phyloP scores from a whole-genome alignment of 2,888 invertebrate species.

The Hydrotaea diabolus region DNA sequence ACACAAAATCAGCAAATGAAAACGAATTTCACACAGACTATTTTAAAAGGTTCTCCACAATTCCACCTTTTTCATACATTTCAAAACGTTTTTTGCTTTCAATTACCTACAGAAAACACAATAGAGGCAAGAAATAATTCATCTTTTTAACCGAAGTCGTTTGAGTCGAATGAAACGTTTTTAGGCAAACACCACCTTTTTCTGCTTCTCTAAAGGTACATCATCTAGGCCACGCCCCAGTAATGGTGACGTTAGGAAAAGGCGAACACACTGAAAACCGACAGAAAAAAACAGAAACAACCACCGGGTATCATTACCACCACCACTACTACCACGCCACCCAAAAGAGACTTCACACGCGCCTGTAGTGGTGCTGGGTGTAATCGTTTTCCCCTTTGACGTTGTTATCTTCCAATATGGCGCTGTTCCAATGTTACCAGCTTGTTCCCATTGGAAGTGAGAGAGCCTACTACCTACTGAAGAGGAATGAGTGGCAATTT shows the following conservation, averaged over 20 bases:
- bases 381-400: not conserved
- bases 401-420: conserved; percentile 72
- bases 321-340: not conserved
- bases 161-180: not conserved
- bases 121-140: not conserved
- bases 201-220: not conserved
- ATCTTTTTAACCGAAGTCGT: not conserved
- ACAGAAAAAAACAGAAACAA: not conserved
- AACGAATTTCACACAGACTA: too few relatives aligned
- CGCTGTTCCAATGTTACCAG: conserved; percentile 74
- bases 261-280: not conserved
- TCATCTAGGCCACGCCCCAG: conserved; percentile 41
- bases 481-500: conserved; percentile 13
- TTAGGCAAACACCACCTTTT: not conserved
- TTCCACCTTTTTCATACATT: not conserved
- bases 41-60: too few relatives aligned
- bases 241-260: not conserved
- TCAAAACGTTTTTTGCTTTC: not conserved
- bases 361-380: not conserved
- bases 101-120: not conserved
- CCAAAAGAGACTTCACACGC: not conserved
- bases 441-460: conserved; percentile 67
- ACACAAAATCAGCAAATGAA: too few relatives aligned
- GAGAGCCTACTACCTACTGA: conserved; percentile 40
- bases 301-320: too few relatives aligned